Base-by-base conservation (phyloP, 2,113 vertebrate species). In the Solea senegalensis region DNA sequence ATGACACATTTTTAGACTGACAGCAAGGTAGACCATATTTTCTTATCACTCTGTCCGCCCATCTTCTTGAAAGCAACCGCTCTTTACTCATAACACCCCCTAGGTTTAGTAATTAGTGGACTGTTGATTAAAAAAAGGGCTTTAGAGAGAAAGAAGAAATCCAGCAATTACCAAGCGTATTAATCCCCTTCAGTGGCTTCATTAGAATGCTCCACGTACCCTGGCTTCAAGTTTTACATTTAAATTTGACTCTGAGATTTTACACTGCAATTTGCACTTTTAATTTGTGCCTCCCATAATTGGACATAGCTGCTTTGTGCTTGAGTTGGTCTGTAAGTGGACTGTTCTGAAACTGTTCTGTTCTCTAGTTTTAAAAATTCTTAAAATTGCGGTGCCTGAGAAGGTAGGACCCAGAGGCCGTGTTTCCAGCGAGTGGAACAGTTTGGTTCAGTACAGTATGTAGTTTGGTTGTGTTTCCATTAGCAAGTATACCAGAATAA, bases 121-220 rank as follows among this genome's bases (percentile, higher is more conserved):
- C 74, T 84, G 85, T 83, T 90, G 88, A 91, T 90, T 88, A 90
- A 90, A 90, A 34, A 80, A 90, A 78, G 62, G 78, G 76, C 80
- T 84, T 85, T 72, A 64, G 77, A 88, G 77, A 73, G 77, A 85
- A 87, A 81, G 76, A 78, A 84, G 77, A 85, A 80, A 86, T 83
- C 80, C 77, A 66, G 84, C 86, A 91, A 91, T 93, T 92, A 92
- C 89, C 73, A 74, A 55, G 74, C 85, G 79, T 89, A 93, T 92
- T 92, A 92, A 92, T 92, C 85, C 83, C 64, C 76, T 82, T 83
- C 89, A 90, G 79, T 82, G 74, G 81, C 85, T 87, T 91, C 84
- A 93, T 92, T 94, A 91, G 78, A 82, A 92, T 89, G 89, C 90
- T 75, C 57, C 61, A 76, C 50, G 64, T 81, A 86, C 53, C 57